phyloP scores from a whole-genome alignment of 2,113 vertebrate genomes.

The Thymallus thymallus region DNA sequence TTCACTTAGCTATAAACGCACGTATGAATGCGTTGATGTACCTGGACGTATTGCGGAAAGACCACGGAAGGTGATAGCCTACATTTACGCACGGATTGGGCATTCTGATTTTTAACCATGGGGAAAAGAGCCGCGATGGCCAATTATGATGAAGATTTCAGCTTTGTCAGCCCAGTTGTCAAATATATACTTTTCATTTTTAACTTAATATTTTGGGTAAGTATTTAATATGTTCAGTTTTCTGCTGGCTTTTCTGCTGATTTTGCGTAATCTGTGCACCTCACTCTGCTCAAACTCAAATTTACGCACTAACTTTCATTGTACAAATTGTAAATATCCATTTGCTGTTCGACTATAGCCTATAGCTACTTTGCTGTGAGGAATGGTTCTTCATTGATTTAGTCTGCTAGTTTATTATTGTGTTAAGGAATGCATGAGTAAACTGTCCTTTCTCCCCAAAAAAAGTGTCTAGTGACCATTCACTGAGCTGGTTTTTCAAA shows the following conservation, averaged over 20 bases:
- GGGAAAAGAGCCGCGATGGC: slow-evolving; percentile 52
- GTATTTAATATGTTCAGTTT: slow-evolving; percentile 32
- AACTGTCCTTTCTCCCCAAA: too few relatives aligned
- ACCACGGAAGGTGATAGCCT: neutral
- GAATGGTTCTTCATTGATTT: too few relatives aligned
- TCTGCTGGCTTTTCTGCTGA: neutral
- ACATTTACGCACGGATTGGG: slow-evolving; percentile 1
- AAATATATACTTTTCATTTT: slow-evolving; percentile 92
- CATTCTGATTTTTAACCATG: slow-evolving; percentile 59
- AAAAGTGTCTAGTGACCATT: too few relatives aligned
- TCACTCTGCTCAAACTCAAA: neutral
- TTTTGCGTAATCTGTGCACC: neutral
- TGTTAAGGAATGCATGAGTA: too few relatives aligned
- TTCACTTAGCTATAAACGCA: neutral
- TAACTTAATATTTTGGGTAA: slow-evolving; percentile 94
- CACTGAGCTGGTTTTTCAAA: too few relatives aligned
- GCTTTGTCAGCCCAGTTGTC: slow-evolving; percentile 81
- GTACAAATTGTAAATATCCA: too few relatives aligned
- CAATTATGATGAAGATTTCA: slow-evolving; percentile 72
- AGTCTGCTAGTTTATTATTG: too few relatives aligned
- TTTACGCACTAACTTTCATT: too few relatives aligned
- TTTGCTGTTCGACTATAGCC: too few relatives aligned
- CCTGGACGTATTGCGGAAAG: neutral
- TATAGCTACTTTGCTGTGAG: neutral
- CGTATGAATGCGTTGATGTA: neutral